Conservation (phyloP, 2,113 vertebrate genomes). For the Ochotona princeps region DNA sequence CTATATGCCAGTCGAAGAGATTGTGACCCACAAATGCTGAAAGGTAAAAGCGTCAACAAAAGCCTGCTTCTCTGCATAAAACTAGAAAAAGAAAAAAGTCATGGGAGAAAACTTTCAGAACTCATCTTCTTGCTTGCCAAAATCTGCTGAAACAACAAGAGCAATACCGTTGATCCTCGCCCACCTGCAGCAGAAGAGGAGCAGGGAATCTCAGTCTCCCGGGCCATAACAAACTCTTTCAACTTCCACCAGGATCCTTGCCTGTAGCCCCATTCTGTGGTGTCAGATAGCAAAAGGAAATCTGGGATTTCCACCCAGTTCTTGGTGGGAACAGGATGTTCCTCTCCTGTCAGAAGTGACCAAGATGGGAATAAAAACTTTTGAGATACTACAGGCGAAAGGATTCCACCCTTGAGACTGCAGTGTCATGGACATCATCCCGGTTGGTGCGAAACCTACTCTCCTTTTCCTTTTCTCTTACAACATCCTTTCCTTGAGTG, state of each 20-base stretch:
- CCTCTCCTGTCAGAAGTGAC: not conserved
- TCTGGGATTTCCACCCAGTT: accelerated
- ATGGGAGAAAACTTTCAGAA: not conserved
- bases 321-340: accelerated
- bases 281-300: not conserved
- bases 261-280: accelerated
- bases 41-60: not conserved
- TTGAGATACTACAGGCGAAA: not conserved
- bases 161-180: not conserved
- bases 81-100: not conserved
- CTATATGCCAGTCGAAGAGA: not conserved
- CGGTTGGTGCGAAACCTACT: too few relatives aligned
- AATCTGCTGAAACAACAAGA: not conserved
- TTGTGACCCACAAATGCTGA: not conserved
- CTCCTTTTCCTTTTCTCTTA: accelerated
- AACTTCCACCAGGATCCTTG: accelerated
- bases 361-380: not conserved
- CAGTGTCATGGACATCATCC: not conserved
- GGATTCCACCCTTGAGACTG: not conserved
- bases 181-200: not conserved
- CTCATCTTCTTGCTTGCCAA: not conserved
- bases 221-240: not conserved
- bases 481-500: accelerated
- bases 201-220: not conserved
- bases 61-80: not conserved